phyloP scores from a whole-genome alignment of 2,888 invertebrate species.

The Leucozona laternaria region DNA sequence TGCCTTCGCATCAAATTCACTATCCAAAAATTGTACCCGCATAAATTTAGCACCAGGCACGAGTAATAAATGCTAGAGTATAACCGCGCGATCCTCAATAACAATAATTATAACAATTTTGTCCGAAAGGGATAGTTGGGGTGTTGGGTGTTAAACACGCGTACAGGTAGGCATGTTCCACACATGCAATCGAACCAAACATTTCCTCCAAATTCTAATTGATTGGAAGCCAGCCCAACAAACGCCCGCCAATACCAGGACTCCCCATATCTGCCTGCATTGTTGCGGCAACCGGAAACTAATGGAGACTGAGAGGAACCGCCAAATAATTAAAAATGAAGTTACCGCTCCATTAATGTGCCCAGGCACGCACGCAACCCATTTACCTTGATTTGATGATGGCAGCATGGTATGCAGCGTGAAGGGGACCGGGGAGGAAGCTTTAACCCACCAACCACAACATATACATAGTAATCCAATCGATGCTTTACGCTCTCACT shows the following conservation, averaged over 20 bases:
- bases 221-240: constrained; percentile 59
- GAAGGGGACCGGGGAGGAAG: not conserved
- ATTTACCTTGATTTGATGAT: constrained; percentile 66
- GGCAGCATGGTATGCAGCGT: not conserved
- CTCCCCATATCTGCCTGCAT: not conserved
- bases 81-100: constrained; percentile 60
- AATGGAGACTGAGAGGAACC: constrained; percentile 41
- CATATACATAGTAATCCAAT: constrained; percentile 46
- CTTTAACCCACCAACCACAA: not conserved
- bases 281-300: constrained; percentile 55
- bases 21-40: constrained; percentile 41
- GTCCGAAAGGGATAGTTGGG: constrained; percentile 10
- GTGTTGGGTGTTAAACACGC: not conserved
- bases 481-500: constrained; percentile 52
- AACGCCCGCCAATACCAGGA: not conserved
- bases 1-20: constrained; percentile 67
- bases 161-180: constrained; percentile 13
- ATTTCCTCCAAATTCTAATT: constrained; percentile 60
- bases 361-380: constrained; percentile 67
- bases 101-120: constrained; percentile 71
- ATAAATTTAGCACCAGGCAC: constrained; percentile 60
- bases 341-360: constrained; percentile 72
- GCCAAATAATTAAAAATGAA: constrained; percentile 73
- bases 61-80: constrained; percentile 63
- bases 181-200: constrained; percentile 60